Conservation (phyloP, 2,888 invertebrate species). For the Drosophila vallismaia region DNA sequence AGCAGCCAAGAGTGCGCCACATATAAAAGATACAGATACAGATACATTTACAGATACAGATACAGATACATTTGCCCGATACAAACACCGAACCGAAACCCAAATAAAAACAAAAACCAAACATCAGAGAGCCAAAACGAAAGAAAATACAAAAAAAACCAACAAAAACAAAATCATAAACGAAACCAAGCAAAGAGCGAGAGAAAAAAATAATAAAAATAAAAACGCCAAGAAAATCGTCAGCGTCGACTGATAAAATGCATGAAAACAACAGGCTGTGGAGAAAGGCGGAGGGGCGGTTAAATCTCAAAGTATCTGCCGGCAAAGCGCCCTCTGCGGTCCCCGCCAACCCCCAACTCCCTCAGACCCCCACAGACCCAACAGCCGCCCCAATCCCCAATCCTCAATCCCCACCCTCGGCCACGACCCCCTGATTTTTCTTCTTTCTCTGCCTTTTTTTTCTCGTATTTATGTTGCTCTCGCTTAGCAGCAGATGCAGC, state of each 20-base stretch:
- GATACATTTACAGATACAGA: slow-evolving; percentile 51
- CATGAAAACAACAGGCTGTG: slow-evolving; percentile 61
- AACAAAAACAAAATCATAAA: slow-evolving; percentile 45
- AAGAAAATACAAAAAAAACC: slow-evolving; percentile 47
- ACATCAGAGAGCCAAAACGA: slow-evolving; percentile 35
- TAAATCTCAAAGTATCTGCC: slow-evolving; percentile 77
- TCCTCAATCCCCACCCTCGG: slow-evolving; percentile 4
- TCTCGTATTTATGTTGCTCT: slow-evolving; percentile 68
- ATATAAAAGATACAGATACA: slow-evolving; percentile 55
- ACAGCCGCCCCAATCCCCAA: neutral
- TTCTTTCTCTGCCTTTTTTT: slow-evolving; percentile 44
- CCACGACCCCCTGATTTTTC: slow-evolving; percentile 41
- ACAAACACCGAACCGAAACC: slow-evolving; percentile 51
- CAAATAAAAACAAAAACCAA: slow-evolving; percentile 66
- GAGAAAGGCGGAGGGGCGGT: neutral
- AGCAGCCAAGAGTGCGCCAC: slow-evolving; percentile 38
- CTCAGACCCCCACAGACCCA: slow-evolving; percentile 6
- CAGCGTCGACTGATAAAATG: slow-evolving; percentile 76
- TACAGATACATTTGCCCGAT: slow-evolving; percentile 55
- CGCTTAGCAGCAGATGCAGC: slow-evolving; percentile 40
- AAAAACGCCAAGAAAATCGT: slow-evolving; percentile 70
- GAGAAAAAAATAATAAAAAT: slow-evolving; percentile 56
- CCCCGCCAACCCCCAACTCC: no score
- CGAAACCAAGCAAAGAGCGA: slow-evolving; percentile 42
- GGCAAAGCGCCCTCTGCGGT: slow-evolving; percentile 34